A percentile compares a stretch with the other conserved stretches of the same genome.
phyloP scores from a whole-genome alignment of 2,113 vertebrate species.

The Gymnobelideus leadbeateri region DNA sequence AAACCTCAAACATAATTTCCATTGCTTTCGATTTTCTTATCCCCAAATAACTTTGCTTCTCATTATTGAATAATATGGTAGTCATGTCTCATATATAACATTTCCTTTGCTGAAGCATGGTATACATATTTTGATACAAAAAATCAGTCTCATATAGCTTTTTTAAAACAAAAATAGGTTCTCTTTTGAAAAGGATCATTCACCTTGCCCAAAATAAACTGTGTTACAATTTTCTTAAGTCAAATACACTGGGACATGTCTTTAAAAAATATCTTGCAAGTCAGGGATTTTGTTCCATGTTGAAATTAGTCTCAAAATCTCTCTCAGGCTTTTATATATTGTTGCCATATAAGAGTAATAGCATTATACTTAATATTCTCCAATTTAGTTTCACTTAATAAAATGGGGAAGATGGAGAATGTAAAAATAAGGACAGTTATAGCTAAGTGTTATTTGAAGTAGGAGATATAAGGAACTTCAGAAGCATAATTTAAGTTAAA shows the following conservation, averaged over 20 bases:
- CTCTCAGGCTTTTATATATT: not conserved
- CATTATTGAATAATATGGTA: slow-evolving; percentile 9
- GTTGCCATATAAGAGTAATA: not conserved
- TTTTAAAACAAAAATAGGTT: not conserved
- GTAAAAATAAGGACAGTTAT: not conserved
- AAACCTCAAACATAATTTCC: not conserved
- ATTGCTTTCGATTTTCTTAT: slow-evolving; percentile 10
- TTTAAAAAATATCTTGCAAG: not conserved
- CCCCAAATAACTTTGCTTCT: not conserved
- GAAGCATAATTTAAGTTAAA: not conserved
- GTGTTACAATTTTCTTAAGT: not conserved
- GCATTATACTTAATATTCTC: not conserved
- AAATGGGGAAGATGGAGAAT: not conserved
- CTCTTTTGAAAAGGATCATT: not conserved
- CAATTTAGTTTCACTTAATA: not conserved
- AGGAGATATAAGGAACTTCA: not conserved
- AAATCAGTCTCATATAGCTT: not conserved
- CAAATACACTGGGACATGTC: not conserved
- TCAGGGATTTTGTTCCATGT: not conserved
- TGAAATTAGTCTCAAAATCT: not conserved
- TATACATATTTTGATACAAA: not conserved
- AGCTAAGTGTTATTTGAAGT: not conserved
- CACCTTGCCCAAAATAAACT: not conserved
- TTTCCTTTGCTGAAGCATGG: slow-evolving; percentile 19
- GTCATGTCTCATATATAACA: not conserved